These are phyloP conservation scores for Bagarius yarrelli DNA, from an alignment of 2,113 vertebrate genomes.

Conservation along the genomic window DNA sequence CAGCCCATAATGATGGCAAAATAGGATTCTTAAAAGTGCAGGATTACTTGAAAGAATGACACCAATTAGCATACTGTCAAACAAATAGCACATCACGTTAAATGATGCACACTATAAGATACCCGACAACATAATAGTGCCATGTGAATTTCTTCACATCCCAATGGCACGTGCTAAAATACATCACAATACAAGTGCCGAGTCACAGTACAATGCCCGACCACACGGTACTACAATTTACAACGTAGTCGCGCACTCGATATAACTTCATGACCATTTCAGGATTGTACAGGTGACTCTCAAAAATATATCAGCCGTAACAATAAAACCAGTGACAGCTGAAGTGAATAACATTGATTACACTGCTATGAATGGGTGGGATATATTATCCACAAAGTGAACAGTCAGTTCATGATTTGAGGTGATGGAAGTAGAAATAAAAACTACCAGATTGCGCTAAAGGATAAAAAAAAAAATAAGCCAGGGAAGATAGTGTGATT, in stretches of 20 bases:
- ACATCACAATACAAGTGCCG: not conserved
- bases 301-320: too few relatives aligned
- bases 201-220: not conserved
- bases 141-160: too few relatives aligned
- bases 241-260: not conserved
- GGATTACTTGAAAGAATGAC: not conserved
- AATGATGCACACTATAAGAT: not conserved
- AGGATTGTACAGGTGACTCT: not conserved
- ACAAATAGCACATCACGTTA: too few relatives aligned
- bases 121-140: not conserved
- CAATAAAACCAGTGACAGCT: too few relatives aligned
- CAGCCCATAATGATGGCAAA: not conserved
- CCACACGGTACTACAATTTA: not conserved
- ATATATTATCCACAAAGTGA: too few relatives aligned
- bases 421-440: too few relatives aligned
- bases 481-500: too few relatives aligned
- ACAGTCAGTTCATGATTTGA: too few relatives aligned
- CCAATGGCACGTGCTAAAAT: not conserved
- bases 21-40: not conserved
- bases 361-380: too few relatives aligned
- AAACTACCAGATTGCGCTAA: too few relatives aligned
- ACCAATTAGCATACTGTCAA: not conserved
- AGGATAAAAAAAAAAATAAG: too few relatives aligned
- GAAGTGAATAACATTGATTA: too few relatives aligned
- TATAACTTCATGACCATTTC: not conserved